Evolutionary conservation across 92 coral and sea anemone genomes (phyloP).

Genomic region (Plumapathes pennacea): DNA sequence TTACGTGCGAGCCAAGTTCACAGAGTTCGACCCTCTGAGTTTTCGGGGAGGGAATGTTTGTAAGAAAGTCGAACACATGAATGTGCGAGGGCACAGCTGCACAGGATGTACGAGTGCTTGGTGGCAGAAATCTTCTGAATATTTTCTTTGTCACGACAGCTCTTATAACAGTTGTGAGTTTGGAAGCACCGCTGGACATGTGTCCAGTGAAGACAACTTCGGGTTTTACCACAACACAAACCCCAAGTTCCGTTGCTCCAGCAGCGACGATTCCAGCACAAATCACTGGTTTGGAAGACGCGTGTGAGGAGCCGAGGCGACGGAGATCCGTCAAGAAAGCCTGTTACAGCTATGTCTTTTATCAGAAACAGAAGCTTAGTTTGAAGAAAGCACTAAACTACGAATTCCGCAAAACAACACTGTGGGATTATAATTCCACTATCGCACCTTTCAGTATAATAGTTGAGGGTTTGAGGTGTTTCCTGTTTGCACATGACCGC

Average conservation of each 20-base stretch:
- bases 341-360: no score
- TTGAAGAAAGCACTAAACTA: no score
- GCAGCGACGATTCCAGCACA: conserved; percentile 8
- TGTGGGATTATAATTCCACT: no score
- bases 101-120: conserved; percentile 12
- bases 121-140: conserved; percentile 20
- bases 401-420: no score
- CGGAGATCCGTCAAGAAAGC: no score
- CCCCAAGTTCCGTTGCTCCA: conserved; percentile 10
- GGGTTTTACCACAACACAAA: conserved; percentile 7
- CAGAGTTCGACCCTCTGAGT: conserved; percentile 27
- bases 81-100: conserved; percentile 50
- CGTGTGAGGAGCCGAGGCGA: no score
- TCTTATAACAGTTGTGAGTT: conserved; percentile 5
- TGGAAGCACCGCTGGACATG: conserved; percentile 7
- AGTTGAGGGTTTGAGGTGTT: no score
- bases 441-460: no score
- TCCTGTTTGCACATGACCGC: no score
- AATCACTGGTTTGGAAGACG: conserved; percentile 58
- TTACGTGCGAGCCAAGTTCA: conserved; percentile 38
- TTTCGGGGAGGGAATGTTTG: conserved; percentile 20
- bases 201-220: conserved; percentile 18
- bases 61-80: conserved; percentile 42
- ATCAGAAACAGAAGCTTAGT: no score
- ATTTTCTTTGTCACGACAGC: conserved; percentile 33